These are phyloP conservation scores for Antedon mediterranea DNA, from an alignment of 53 echinoderm and acorn worm genomes.

Conservation along the genomic window DNA sequence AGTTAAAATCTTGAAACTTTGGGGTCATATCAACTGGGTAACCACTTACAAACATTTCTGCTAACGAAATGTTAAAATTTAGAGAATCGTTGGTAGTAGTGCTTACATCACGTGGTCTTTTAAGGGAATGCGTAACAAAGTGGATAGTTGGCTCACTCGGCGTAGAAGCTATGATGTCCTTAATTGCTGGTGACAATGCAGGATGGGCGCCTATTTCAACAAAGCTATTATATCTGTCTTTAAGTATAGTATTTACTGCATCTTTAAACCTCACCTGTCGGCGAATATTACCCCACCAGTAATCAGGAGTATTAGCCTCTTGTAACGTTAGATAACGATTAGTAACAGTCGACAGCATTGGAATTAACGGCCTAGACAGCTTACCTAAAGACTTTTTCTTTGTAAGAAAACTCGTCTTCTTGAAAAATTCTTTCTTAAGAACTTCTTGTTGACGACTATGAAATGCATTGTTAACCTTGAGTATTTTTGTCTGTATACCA, in stretches of 20 bases:
- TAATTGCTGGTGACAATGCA: constrained; percentile 22
- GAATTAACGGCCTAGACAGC: neutral
- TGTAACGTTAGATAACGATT: constrained; percentile 8
- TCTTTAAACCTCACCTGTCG: constrained; percentile 17
- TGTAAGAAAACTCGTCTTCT: constrained; percentile 1
- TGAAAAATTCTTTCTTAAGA: constrained; percentile 10
- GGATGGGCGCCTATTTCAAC: constrained; percentile 37
- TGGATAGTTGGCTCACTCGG: too few relatives aligned
- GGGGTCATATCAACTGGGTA: neutral
- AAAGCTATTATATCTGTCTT: constrained; percentile 19
- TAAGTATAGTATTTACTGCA: constrained; percentile 10
- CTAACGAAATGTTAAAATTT: neutral
- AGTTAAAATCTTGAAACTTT: neutral
- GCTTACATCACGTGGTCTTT: constrained; percentile 3
- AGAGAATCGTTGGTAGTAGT: neutral
- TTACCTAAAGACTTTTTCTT: neutral
- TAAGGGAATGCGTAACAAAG: constrained; percentile 6
- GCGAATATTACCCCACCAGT: constrained; percentile 41
- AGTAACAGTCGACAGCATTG: constrained; percentile 22
- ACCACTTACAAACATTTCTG: neutral
- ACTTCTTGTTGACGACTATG: constrained; percentile 30
- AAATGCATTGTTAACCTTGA: constrained; percentile 36
- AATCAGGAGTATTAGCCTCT: constrained; percentile 8
- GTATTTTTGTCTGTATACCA: constrained; percentile 5
- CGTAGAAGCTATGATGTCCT: neutral